These are phyloP conservation scores for Erebia palarica DNA, from an alignment of 2,888 invertebrate genomes.

Conservation along the genomic window DNA sequence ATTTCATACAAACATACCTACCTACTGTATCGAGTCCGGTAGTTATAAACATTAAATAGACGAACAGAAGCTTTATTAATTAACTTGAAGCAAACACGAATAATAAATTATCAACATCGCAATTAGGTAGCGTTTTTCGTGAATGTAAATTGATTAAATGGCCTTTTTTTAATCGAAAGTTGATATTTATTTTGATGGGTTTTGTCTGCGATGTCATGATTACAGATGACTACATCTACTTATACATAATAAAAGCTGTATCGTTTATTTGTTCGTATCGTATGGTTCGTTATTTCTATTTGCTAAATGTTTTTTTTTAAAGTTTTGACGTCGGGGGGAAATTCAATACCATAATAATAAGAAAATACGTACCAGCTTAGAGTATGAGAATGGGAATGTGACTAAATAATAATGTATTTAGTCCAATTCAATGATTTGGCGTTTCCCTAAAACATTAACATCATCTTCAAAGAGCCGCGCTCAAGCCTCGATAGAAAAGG, in stretches of 20 bases:
- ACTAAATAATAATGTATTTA: not conserved
- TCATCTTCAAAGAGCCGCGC: constrained; percentile 28
- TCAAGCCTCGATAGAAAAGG: constrained; percentile 31
- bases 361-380: not conserved
- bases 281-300: not conserved
- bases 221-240: not conserved
- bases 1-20: not conserved
- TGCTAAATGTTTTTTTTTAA: no score
- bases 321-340: not conserved
- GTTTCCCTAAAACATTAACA: constrained; percentile 25
- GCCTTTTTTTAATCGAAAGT: constrained; percentile 1
- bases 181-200: constrained; percentile 4
- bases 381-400: not conserved
- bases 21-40: not conserved
- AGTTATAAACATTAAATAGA: not conserved
- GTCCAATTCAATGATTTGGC: constrained; percentile 12
- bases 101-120: constrained; percentile 12
- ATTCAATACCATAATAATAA: no score
- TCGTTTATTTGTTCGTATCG: not conserved
- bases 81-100: constrained; percentile 15
- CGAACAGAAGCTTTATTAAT: constrained; percentile 17
- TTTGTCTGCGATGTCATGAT: constrained; percentile 11
- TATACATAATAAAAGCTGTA: not conserved
- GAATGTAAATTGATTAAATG: constrained; percentile 16
- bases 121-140: constrained; percentile 13